A percentile compares a stretch with the other conserved stretches of the same genome.
Conservation (phyloP, 92 coral and sea anemone species). For the Zoanthus sansibaricus region DNA sequence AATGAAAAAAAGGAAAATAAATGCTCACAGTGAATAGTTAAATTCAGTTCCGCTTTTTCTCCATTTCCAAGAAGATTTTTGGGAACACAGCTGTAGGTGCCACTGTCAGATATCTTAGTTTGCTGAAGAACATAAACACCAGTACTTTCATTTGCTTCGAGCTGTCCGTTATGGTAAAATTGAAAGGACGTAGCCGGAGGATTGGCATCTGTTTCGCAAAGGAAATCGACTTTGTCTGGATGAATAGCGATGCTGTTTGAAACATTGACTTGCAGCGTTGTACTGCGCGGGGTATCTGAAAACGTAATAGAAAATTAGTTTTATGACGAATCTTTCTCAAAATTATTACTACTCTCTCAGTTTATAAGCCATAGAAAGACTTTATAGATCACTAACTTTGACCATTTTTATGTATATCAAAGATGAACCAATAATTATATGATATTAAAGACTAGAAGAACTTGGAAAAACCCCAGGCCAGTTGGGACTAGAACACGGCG, state of each 20-base stretch:
- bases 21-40: conserved; percentile 40
- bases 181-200: conserved; percentile 39
- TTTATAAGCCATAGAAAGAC: not conserved
- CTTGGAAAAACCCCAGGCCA: too few relatives aligned
- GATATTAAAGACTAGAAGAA: too few relatives aligned
- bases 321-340: not conserved
- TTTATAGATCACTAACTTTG: not conserved
- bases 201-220: conserved; percentile 51
- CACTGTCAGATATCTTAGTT: conserved; percentile 6
- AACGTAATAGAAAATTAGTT: not conserved
- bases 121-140: conserved; percentile 49
- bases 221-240: conserved; percentile 6
- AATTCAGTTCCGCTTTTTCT: not conserved
- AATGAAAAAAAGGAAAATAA: too few relatives aligned
- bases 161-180: conserved; percentile 35
- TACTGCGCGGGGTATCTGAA: conserved; percentile 14
- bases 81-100: conserved; percentile 25
- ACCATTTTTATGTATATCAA: too few relatives aligned
- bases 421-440: too few relatives aligned
- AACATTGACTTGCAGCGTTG: conserved; percentile 22
- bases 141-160: not conserved
- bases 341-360: too few relatives aligned
- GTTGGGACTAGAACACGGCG: too few relatives aligned
- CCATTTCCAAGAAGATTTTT: conserved; percentile 30
- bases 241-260: conserved; percentile 39